Percentiles rank a stretch among this genome's conserved stretches.
These are phyloP conservation scores for Merops nubicus DNA, from an alignment of 2,113 vertebrate species.

Conservation along the genomic window DNA sequence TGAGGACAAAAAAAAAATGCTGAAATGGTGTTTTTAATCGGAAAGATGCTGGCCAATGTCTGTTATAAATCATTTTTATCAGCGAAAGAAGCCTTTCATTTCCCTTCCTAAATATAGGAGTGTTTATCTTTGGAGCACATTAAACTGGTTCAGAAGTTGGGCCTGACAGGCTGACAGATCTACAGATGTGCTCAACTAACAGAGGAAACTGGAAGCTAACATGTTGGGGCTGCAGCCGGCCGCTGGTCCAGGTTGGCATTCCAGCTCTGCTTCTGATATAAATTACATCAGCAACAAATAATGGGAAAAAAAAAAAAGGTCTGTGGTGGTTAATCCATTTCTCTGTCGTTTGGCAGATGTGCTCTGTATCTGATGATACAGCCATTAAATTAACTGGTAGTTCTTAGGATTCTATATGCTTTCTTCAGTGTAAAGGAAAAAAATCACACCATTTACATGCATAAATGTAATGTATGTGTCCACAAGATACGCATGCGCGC, in stretches of 20 bases:
- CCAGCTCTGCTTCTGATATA: background rate
- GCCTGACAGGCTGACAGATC: background rate
- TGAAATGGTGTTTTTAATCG: constrained; percentile 61
- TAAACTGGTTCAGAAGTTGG: constrained; percentile 28
- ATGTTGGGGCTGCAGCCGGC: background rate
- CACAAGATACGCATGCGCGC: background rate
- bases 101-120: background rate
- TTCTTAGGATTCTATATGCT: background rate
- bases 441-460: accelerated
- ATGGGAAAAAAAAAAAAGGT: background rate
- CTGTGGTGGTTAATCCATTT: background rate
- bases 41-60: constrained; percentile 12
- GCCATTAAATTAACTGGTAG: background rate
- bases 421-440: background rate
- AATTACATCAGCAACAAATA: background rate
- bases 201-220: background rate
- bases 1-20: background rate
- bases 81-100: constrained; percentile 44
- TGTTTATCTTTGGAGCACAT: constrained; percentile 46
- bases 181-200: background rate
- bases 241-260: background rate
- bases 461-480: background rate
- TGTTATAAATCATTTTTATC: constrained; percentile 48
- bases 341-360: background rate
- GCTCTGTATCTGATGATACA: background rate